These are phyloP conservation scores for Tortrix viridana DNA, from an alignment of 2,888 invertebrate species.

Conservation along the genomic window DNA sequence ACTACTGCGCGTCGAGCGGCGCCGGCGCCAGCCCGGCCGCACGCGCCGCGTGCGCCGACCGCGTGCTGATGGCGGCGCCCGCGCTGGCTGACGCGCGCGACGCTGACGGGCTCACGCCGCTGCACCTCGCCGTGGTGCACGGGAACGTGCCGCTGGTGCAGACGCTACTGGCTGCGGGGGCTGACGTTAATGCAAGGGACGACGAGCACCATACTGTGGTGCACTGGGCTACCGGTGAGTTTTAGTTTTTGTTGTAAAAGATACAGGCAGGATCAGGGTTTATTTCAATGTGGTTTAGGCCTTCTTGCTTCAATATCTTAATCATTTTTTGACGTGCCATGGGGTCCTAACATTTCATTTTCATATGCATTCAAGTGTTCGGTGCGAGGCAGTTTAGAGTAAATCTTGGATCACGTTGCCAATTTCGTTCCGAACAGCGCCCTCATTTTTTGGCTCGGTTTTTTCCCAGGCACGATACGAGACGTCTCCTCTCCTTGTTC, in stretches of 20 bases:
- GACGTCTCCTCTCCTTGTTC: not conserved
- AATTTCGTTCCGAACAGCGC: too few species aligned
- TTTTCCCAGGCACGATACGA: too few species aligned
- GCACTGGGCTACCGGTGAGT: slow-evolving; percentile 98
- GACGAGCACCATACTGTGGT: slow-evolving; percentile 97
- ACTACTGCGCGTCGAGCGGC: slow-evolving; percentile 95
- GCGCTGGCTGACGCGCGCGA: slow-evolving; percentile 93
- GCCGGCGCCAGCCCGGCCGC: slow-evolving; percentile 86
- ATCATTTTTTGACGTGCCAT: too few species aligned
- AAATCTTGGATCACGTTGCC: too few species aligned
- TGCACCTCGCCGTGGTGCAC: slow-evolving; percentile 97
- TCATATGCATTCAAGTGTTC: too few species aligned
- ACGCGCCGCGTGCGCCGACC: slow-evolving; percentile 93
- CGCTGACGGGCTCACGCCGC: slow-evolving; percentile 97
- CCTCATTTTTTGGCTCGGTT: too few species aligned
- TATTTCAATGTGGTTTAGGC: too few species aligned
- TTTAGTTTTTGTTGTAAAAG: not conserved
- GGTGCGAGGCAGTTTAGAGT: too few species aligned
- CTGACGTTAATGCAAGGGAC: slow-evolving; percentile 95
- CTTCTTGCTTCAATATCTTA: too few species aligned
- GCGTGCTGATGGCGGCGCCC: slow-evolving; percentile 94
- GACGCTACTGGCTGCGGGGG: slow-evolving; percentile 93
- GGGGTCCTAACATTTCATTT: too few species aligned
- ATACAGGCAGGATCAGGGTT: too few species aligned
- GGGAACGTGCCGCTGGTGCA: slow-evolving; percentile 94